Base-by-base conservation (phyloP, 2,113 vertebrate genomes). In the Muscicapa adusta region DNA sequence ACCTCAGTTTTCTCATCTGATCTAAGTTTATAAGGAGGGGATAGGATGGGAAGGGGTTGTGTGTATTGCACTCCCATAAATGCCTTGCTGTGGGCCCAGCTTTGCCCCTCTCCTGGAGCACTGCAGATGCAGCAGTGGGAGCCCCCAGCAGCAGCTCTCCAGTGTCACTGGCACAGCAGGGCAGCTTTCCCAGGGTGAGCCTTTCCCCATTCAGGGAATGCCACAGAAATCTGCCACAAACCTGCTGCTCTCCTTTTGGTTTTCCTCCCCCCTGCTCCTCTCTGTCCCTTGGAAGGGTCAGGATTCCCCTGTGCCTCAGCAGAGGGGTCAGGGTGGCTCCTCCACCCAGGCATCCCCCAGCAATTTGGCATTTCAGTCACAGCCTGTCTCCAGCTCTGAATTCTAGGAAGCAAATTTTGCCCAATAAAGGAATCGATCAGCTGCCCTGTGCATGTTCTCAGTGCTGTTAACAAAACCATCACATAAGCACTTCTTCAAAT, bases 391-490 rank as follows among this genome's bases (percentile, higher is more conserved):
- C 83, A 67, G 81, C 88, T 86, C 63, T 29, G 74, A 88, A 86
- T 92, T 77, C 85, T 38, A 71, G 93, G 90, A 91, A 95, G 83
- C 38, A 76, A 73, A 70, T 94, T 88, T 92, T 74, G 60, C 77
- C 88, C 60, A 72, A 80, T 82, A 92, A 92, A 94, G 56, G 77
- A 85, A 96, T 97, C 68, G 42, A 93, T 97, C 78, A 83, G 36
- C 57, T 76, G 83, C 89, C 31, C 54, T 54, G 79, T 72, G 92
- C 91, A 57, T 81, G 83, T 90, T 95, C 93, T 89, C 63, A 14
- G 34, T 0, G 26, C 62, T 80, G 80, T 94, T 96, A 96, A 96
- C 91, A 95, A 96, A 96, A 83, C 83, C 54, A 88, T 89, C 93
- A 87, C 81, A 91, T 94, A 92, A 95, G 92, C 94, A 85, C 33